A percentile compares a stretch with the other conserved stretches of the same genome.
Conservation (phyloP, 2,113 vertebrate genomes). For the Oxygymnocypris stewartii region DNA sequence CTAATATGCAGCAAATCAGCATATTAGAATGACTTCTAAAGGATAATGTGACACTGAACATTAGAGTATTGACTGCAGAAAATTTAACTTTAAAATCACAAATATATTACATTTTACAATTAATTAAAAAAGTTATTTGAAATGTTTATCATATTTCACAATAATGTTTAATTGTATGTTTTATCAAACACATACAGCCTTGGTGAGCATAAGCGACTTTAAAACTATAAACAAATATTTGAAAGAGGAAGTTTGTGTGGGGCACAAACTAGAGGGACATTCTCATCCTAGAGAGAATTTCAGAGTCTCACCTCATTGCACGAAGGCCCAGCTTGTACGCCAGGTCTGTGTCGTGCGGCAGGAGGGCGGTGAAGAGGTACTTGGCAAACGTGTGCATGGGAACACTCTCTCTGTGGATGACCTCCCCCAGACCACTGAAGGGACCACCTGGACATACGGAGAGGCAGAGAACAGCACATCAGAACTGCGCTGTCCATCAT, state of each 20-base stretch:
- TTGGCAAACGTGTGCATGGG: constrained; percentile 99
- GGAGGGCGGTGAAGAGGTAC: constrained; percentile 94
- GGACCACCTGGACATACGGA: constrained; percentile 82
- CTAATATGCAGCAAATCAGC: background rate
- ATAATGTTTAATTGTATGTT: background rate
- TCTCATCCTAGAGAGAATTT: background rate
- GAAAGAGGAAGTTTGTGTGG: too few species aligned
- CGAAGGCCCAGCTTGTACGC: constrained; percentile 95
- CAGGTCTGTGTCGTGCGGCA: constrained; percentile 93
- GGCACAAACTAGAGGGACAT: background rate
- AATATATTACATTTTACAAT: background rate
- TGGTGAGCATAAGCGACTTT: background rate
- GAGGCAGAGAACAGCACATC: background rate
- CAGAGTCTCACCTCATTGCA: constrained; percentile 87
- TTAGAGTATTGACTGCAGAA: background rate
- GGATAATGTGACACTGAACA: background rate
- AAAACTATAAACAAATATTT: too few species aligned
- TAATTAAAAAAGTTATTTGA: background rate
- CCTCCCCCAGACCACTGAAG: constrained; percentile 94
- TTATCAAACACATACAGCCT: background rate
- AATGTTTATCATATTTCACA: background rate
- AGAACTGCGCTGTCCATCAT: background rate
- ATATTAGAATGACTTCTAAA: background rate
- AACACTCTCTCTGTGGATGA: constrained; percentile 95
- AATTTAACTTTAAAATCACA: background rate